Base-by-base conservation (phyloP, 2,797 vertebrate genomes). In the Macroramphosus scolopax region DNA sequence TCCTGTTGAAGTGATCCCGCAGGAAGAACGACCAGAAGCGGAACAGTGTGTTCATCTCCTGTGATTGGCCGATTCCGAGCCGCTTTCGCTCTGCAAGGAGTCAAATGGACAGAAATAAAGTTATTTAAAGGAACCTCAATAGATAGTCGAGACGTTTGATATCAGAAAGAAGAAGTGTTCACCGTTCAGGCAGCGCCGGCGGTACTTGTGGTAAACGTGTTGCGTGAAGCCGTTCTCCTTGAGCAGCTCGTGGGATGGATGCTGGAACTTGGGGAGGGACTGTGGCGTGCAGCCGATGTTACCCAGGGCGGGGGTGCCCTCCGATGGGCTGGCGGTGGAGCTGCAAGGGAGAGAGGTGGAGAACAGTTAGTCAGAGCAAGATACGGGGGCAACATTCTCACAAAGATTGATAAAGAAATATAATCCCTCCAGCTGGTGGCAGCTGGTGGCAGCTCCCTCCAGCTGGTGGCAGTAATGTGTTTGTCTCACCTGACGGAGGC, bases 1-100 rank as follows among this genome's bases (percentile, higher is more conserved):
- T 96, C 78, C 89, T 91, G 84, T 97, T 95, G 75, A 96, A 98
- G 82, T 96, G 94, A 81, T 98, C 96, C 82, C 96, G 90, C 72
- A 97, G 87, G 82, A 98, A 98, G 78, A 97, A 98, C 14, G 95
- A 95, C 96, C 96, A 98, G 87, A 98, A 98, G 73, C 95, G 91
- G 86, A 96, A 98, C 44, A 98, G 91, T 0, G 95, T 97, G 78
- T 97, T 98, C 95, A 98, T 98, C 91, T 98, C 95, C 80, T 94
- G 94, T 46, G 95, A 97, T 72, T 93, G 93, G 41, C 96, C 96
- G 51, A 95, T 80, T 64, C 95, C 96, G 82, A 94, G 86, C 57
- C 89, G 88, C 85, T 95, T 98, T 82, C 95, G 93, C 85, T 98
- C 96, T 98, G 73, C 3, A 26, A 26, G 8, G 3, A 26, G 5